These are phyloP conservation scores for Geodia barretti DNA, from an alignment of 37 sponge, comb jelly and placozoan genomes.

Conservation along the genomic window DNA sequence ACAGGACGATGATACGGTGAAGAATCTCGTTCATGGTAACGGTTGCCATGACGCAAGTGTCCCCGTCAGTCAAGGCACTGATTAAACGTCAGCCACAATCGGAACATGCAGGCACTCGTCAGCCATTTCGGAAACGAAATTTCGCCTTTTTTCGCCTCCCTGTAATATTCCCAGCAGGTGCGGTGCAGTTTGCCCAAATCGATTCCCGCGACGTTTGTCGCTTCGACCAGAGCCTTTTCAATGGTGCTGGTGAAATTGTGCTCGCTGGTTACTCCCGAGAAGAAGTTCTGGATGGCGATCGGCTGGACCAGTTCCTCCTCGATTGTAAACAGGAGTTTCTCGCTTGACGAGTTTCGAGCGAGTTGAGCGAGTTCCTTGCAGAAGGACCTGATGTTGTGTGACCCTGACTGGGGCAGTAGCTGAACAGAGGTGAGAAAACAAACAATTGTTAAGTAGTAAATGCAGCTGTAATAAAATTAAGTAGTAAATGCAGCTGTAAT, in stretches of 20 bases:
- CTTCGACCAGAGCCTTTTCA: constrained; percentile 3
- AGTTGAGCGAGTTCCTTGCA: constrained; percentile 16
- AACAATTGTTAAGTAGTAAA: too few species aligned
- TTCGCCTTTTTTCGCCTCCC: constrained; percentile 14
- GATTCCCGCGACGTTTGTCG: constrained; percentile 3
- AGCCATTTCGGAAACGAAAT: constrained; percentile 52
- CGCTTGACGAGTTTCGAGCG: background rate
- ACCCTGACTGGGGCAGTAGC: constrained; percentile 44
- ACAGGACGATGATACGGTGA: constrained; percentile 15
- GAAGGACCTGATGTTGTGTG: constrained; percentile 31
- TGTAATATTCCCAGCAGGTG: constrained; percentile 46
- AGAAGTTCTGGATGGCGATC: constrained; percentile 43
- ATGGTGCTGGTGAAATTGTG: constrained; percentile 41
- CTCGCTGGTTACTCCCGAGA: constrained; percentile 24
- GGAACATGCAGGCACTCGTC: constrained; percentile 18
- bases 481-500: too few species aligned
- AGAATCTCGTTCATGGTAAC: constrained; percentile 33
- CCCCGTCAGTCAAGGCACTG: constrained; percentile 5
- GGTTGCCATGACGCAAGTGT: background rate
- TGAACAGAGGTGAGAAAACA: too few species aligned
- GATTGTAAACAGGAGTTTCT: too few species aligned
- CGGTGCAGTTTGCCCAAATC: constrained; percentile 26
- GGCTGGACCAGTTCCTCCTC: background rate
- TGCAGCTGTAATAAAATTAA: too few species aligned
- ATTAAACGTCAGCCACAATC: constrained; percentile 58